phyloP scores from a whole-genome alignment of 2,113 vertebrate genomes.

The Menura novaehollandiae region DNA sequence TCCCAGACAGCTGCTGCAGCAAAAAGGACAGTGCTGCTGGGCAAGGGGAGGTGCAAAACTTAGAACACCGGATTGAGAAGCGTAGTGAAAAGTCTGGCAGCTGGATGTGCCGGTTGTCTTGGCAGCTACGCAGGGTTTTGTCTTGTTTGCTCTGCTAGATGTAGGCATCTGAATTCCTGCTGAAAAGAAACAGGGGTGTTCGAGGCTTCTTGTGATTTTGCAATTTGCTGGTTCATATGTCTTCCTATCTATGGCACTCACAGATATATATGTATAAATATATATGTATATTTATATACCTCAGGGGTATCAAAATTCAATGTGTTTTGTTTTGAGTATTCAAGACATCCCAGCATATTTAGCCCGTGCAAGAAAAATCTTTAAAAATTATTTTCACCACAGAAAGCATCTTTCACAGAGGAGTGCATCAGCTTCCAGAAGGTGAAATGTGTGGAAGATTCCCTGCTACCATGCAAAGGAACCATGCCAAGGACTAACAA shows the following conservation, averaged over 20 bases:
- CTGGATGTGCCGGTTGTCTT: not conserved
- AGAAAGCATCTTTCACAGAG: not conserved
- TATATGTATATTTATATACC: not conserved
- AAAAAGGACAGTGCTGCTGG: not conserved
- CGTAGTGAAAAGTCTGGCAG: not conserved
- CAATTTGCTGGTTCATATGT: not conserved
- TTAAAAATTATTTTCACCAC: not conserved
- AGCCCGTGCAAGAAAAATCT: not conserved
- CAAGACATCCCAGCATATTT: not conserved
- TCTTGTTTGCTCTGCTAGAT: not conserved
- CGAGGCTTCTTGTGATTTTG: not conserved
- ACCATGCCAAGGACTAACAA: not conserved
- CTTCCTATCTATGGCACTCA: not conserved
- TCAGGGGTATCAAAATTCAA: not conserved
- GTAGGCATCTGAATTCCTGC: not conserved
- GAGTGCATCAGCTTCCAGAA: not conserved
- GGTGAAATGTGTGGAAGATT: not conserved
- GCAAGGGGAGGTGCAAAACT: not conserved
- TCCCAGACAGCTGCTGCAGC: not conserved
- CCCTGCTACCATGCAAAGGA: not conserved
- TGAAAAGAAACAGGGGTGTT: not conserved
- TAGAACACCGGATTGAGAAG: not conserved
- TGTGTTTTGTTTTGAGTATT: not conserved
- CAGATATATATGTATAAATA: not conserved
- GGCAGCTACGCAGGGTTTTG: not conserved